A percentile compares a stretch with the other conserved stretches of the same genome.
phyloP scores from a whole-genome alignment of 1,140 invertebrate species.

The Hirudo medicinalis region DNA sequence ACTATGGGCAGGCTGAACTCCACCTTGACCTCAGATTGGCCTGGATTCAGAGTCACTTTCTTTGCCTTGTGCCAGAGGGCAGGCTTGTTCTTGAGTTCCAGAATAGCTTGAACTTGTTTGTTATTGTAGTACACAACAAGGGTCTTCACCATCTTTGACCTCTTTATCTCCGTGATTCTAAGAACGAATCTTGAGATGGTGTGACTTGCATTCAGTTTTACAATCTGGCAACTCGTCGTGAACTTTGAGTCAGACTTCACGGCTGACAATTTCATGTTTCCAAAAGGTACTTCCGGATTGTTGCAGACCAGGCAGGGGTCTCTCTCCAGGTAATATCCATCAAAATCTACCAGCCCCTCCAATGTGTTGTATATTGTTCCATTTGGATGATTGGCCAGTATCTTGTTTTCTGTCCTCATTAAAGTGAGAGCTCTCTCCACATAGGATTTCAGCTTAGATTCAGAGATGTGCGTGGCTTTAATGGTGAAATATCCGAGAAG shows the following conservation, averaged over 20 bases:
- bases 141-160: conserved; percentile 87
- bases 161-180: conserved; percentile 82
- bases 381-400: conserved; percentile 80
- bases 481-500: conserved; percentile 81
- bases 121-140: conserved; percentile 96
- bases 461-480: conserved; percentile 47
- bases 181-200: conserved; percentile 86
- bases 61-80: conserved; percentile 93
- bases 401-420: conserved; percentile 69
- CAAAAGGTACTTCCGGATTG: conserved; percentile 83
- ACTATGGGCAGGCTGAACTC: conserved; percentile 79
- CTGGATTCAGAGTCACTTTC: conserved; percentile 69
- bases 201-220: conserved; percentile 81
- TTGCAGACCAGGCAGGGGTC: conserved; percentile 94
- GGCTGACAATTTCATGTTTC: conserved; percentile 71
- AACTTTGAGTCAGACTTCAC: conserved; percentile 94
- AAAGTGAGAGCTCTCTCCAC: conserved; percentile 69
- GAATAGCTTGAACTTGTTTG: conserved; percentile 81
- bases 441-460: conserved; percentile 35
- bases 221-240: conserved; percentile 91
- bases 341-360: conserved; percentile 79
- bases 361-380: conserved; percentile 69
- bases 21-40: conserved; percentile 79
- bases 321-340: conserved; percentile 89
- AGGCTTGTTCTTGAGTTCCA: conserved; percentile 83